Base-by-base conservation (phyloP, 2,113 vertebrate genomes). In the Campylomormyrus numenius region DNA sequence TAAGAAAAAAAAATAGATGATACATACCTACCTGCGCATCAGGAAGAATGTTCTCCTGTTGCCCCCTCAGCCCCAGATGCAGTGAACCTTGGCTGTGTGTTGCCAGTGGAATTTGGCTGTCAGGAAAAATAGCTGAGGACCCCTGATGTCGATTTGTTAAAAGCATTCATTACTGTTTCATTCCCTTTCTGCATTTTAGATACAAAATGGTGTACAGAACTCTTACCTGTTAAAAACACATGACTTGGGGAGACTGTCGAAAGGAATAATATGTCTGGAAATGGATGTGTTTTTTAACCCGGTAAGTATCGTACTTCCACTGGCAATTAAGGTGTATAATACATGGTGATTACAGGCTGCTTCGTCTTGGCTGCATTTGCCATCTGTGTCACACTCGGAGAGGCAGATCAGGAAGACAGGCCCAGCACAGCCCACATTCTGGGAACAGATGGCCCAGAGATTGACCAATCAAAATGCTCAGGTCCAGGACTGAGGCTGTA, bases 231-330 rank as follows among this genome's bases (percentile, higher is more conserved):
- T 99, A 94, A 99, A 97, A 94, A 99, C 98, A 93, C 97, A 98
- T 93, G 97, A 99, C 93, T 95, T 99, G 91, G 96, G 97, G 31
- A 92, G 93, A 92, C 94, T 95, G 92, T 96, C 96, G 49, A 99
- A 99, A 95, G 98, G 98, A 91, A 94, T 91, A 62, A 96, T 99
- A 94, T 96, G 96, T 91, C 95, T 99, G 94, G 98, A 99, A 93
- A 93, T 99, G 94, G 97, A 99, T 87, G 93, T 99, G 91, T 95
- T 99, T 70, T 99, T 96, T 95, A 99, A 99, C 95, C 97, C 98
- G 66, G 98, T 99, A 93, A 98, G 97, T 96, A 90, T 87, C 87
- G 80, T 89, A 52, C 3, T 46, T 92, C 89, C 88, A 85, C 45
- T 56, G 53, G 85, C 86, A 86, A 80, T 89, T 42, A 91, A 66